phyloP scores from a whole-genome alignment of 2,113 vertebrate species.

The Alligator sinensis region DNA sequence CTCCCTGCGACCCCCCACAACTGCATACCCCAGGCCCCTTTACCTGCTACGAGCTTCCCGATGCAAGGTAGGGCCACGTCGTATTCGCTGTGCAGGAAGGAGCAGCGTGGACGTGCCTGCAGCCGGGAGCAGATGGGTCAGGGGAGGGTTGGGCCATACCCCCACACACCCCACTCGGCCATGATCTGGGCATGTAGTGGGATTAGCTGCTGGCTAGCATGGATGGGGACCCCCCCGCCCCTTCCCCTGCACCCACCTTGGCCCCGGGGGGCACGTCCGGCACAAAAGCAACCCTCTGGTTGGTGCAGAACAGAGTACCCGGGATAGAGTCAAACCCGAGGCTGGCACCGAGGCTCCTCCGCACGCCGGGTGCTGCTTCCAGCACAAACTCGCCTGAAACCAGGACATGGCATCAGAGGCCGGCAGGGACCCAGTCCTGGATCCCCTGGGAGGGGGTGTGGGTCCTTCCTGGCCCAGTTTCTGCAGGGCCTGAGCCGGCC shows the following conservation, averaged over 20 bases:
- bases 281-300: constrained; percentile 88
- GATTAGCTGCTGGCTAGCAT: background rate
- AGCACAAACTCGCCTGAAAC: constrained; percentile 69
- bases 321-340: constrained; percentile 62
- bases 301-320: constrained; percentile 90
- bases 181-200: background rate
- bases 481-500: background rate
- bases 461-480: background rate
- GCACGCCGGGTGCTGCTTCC: constrained; percentile 61
- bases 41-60: constrained; percentile 91
- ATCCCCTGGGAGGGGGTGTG: background rate
- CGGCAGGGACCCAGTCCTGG: too few species aligned
- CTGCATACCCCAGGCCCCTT: background rate
- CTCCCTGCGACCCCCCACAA: rapidly evolving
- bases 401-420: background rate
- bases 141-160: background rate
- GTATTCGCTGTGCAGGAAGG: constrained; percentile 81
- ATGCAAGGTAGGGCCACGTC: constrained; percentile 91
- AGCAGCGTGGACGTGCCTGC: constrained; percentile 19
- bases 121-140: background rate
- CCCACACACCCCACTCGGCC: background rate
- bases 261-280: constrained; percentile 81
- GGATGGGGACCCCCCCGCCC: background rate
- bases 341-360: constrained; percentile 35
- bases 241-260: constrained; percentile 64